Evolutionary conservation across 2,888 invertebrate species (phyloP).

Genomic region (Beris chalybata): DNA sequence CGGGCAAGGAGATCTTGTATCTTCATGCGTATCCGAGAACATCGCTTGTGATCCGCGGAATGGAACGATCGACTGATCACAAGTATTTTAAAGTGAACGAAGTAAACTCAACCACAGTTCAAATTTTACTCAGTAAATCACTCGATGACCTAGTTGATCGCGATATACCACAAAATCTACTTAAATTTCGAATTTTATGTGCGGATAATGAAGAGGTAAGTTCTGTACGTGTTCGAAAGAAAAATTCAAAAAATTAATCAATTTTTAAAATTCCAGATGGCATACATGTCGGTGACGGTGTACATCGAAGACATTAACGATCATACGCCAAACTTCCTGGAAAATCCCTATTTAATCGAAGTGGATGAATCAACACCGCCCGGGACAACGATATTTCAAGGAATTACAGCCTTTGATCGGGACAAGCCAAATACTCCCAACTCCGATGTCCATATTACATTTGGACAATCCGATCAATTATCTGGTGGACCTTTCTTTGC

Average conservation of each 20-base stretch:
- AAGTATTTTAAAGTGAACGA: slow-evolving; percentile 60
- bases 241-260: slow-evolving; percentile 1
- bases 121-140: slow-evolving; percentile 74
- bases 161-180: slow-evolving; percentile 76
- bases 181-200: slow-evolving; percentile 80
- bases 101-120: slow-evolving; percentile 75
- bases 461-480: slow-evolving; percentile 62
- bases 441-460: slow-evolving; percentile 81
- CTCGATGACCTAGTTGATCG: slow-evolving; percentile 80
- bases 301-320: slow-evolving; percentile 89
- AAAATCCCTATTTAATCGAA: slow-evolving; percentile 75
- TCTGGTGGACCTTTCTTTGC: slow-evolving; percentile 62
- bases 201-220: slow-evolving; percentile 52
- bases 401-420: slow-evolving; percentile 77
- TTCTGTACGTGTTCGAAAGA: slow-evolving; percentile 14
- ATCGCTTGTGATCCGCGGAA: slow-evolving; percentile 49
- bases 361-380: slow-evolving; percentile 79
- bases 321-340: slow-evolving; percentile 75
- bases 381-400: slow-evolving; percentile 79
- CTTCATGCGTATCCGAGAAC: slow-evolving; percentile 82
- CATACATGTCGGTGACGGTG: slow-evolving; percentile 81
- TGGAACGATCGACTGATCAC: slow-evolving; percentile 52
- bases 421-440: slow-evolving; percentile 89
- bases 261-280: slow-evolving; percentile 63
- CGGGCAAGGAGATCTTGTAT: slow-evolving; percentile 76